Conservation (phyloP, 2,888 invertebrate species). For the Sinodicranocentrus sp. region DNA sequence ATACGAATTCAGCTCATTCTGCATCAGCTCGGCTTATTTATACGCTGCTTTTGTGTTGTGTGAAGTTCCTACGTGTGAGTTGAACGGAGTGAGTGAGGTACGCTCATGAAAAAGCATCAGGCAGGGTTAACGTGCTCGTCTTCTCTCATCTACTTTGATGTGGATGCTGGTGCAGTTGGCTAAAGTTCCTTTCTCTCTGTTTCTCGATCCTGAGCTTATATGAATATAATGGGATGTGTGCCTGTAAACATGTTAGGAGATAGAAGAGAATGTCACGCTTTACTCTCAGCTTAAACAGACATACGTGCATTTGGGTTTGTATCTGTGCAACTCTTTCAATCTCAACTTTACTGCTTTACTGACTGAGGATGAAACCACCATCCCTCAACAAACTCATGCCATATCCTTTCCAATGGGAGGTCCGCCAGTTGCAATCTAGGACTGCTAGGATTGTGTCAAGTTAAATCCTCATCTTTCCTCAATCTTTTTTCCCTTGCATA, state of each 20-base stretch:
- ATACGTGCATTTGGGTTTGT: conserved; percentile 37
- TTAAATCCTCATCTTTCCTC: conserved; percentile 66
- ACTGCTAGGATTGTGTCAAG: conserved; percentile 74
- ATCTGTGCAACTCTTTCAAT: conserved; percentile 46
- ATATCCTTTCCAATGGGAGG: conserved; percentile 73
- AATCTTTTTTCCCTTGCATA: conserved; percentile 53
- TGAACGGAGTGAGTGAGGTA: conserved; percentile 50
- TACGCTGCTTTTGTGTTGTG: neutral
- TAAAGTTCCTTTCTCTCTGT: conserved; percentile 62
- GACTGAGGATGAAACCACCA: conserved; percentile 40
- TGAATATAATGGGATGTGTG: conserved; percentile 51
- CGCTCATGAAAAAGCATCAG: conserved; percentile 62
- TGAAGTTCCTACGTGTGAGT: no score
- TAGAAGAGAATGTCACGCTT: conserved; percentile 59
- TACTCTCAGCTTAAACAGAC: no score
- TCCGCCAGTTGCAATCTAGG: conserved; percentile 76
- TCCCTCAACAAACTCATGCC: conserved; percentile 51
- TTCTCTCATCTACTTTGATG: conserved; percentile 63
- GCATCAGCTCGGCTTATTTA: no score
- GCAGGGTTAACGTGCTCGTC: conserved; percentile 76
- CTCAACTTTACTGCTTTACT: conserved; percentile 24
- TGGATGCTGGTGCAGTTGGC: conserved; percentile 52
- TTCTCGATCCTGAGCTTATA: conserved; percentile 23
- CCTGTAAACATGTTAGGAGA: conserved; percentile 7
- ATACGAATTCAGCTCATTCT: neutral